Evolutionary conservation across 2,113 vertebrate genomes (phyloP), one percentile per base, ranked within the genome.

Genomic region (Regulus satrapa): DNA sequence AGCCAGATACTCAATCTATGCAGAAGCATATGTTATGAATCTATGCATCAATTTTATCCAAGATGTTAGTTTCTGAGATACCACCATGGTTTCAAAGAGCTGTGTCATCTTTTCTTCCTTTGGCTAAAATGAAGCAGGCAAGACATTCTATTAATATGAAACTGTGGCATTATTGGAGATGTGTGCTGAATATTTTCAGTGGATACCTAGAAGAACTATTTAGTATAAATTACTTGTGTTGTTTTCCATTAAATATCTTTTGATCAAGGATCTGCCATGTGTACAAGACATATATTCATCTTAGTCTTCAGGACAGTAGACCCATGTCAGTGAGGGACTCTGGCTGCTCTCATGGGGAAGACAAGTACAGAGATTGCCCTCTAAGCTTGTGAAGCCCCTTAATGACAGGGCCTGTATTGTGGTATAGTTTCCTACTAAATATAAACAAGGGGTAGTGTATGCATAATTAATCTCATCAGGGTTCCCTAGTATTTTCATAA

Each of bases 161-260:
- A 54, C 3, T 28, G 18, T 4, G 3, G n/a, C 64, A 19, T 54
- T 59, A 13, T 4, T 31, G 25, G 15, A 64, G 45, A 21, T 43
- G 25, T 0, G 0, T 24, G 19, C 62, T 64, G 40, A n/a, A 19
- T 38, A 17, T 8, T 76, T 73, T 9, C 49, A 23, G 38, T 54
- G 34, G 17, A 0, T 69, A 41, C 64, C 72, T 46, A 55, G 40
- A n/a, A 31, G 9, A 73, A 41, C 4, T 16, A 7, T 51, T 88
- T 64, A 51, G 54, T 61, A 9, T 46, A 49, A 77, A n/a, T 49
- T 62, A 54, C 40, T 6, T 26, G 20, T 23, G 17, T 26, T 75
- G 9, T 31, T 73, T 81, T 69, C 15, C 55, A 77, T 58, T 51
- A 64, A 58, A 25, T 40, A 19, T 20, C 26, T 73, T 91, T 73